Conservation (phyloP, 2,113 vertebrate species). For the Pelecanoides urinatrix region DNA sequence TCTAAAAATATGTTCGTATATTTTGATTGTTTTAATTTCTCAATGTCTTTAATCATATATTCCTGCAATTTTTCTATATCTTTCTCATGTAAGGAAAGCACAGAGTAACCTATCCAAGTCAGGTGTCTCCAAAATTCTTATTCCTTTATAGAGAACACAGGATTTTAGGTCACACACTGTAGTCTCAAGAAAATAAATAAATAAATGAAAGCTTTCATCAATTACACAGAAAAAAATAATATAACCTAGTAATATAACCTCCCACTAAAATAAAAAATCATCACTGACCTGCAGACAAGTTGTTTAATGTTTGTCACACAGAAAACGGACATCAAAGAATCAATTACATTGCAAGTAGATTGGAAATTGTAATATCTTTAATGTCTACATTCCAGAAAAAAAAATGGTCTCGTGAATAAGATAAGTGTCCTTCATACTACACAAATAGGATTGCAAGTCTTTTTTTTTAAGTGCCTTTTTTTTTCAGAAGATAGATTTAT, state of each 20-base stretch:
- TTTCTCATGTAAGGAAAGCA: not conserved
- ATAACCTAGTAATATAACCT: not conserved
- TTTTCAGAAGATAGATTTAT: not conserved
- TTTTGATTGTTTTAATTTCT: not conserved
- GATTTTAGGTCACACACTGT: not conserved
- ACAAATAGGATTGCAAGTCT: not conserved
- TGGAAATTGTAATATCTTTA: conserved; percentile 42
- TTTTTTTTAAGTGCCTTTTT: not conserved
- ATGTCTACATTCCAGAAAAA: not conserved
- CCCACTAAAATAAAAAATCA: conserved; percentile 17
- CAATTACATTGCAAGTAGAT: conserved; percentile 26
- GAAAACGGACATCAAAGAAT: conserved; percentile 21
- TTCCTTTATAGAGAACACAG: not conserved
- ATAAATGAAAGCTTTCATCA: not conserved
- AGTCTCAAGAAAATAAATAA: not conserved
- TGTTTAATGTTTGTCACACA: conserved; percentile 32
- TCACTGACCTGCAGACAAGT: conserved; percentile 27
- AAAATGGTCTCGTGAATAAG: not conserved
- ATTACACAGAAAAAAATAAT: not conserved
- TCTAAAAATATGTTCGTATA: not conserved
- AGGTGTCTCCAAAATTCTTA: not conserved
- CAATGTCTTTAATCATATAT: not conserved
- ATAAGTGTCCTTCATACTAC: not conserved
- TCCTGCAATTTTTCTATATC: not conserved
- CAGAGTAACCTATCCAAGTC: not conserved